These are phyloP conservation scores for Bilobella aurantiaca DNA, from an alignment of 1,140 invertebrate species.

Conservation along the genomic window DNA sequence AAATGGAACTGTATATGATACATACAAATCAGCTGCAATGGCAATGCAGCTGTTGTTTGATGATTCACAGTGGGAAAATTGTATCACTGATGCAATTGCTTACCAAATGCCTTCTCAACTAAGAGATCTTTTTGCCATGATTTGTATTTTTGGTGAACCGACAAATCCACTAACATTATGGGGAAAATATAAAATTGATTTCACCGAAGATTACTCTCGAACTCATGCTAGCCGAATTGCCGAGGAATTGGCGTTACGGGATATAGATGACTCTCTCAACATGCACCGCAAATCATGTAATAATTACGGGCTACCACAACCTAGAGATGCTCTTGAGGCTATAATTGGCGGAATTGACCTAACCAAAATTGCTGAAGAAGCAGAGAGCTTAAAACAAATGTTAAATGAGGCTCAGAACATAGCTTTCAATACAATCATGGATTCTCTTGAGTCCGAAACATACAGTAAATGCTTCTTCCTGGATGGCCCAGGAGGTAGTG, in stretches of 20 bases:
- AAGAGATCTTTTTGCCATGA: slow-evolving; percentile 36
- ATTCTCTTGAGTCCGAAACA: no score
- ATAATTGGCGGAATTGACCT: slow-evolving; percentile 5
- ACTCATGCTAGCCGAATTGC: slow-evolving; percentile 1
- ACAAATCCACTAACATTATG: slow-evolving; percentile 25
- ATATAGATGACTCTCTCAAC: slow-evolving; percentile 4
- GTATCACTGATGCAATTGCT: slow-evolving; percentile 25
- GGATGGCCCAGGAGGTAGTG: no score
- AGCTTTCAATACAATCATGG: no score
- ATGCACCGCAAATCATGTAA: slow-evolving; percentile 3
- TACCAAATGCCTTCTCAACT: slow-evolving; percentile 25
- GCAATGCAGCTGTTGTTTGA: slow-evolving; percentile 29
- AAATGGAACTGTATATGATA: slow-evolving; percentile 10
- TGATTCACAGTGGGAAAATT: slow-evolving; percentile 30
- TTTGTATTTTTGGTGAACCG: slow-evolving; percentile 21
- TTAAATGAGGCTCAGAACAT: not conserved
- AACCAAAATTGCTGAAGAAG: not conserved
- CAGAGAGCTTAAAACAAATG: not conserved
- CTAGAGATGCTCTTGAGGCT: not conserved
- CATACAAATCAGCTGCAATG: slow-evolving; percentile 23
- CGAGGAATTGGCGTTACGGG: not conserved
- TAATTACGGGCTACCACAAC: slow-evolving; percentile 2
- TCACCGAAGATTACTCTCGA: slow-evolving; percentile 26
- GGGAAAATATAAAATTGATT: slow-evolving; percentile 8
- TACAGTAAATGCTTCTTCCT: no score